phyloP scores from a whole-genome alignment of 2,113 vertebrate species.

The Lophochroa leadbeateri region DNA sequence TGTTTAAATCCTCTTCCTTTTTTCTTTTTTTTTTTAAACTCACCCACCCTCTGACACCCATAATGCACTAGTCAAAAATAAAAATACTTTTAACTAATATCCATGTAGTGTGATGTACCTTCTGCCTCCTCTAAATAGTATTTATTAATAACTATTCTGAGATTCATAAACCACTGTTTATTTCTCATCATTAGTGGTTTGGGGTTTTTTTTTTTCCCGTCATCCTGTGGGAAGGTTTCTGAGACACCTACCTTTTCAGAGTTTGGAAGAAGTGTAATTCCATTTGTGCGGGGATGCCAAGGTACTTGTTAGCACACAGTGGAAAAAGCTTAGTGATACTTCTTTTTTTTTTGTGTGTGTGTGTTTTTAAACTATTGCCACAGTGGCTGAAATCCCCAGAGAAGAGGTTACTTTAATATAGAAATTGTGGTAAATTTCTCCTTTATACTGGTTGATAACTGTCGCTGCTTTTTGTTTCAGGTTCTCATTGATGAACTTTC shows the following conservation, averaged over 20 bases:
- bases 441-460: not conserved
- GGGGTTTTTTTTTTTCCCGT: not conserved
- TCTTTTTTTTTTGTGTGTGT: not conserved
- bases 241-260: not conserved
- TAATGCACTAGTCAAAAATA: not conserved
- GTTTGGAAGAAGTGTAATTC: not conserved
- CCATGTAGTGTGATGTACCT: not conserved
- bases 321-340: not conserved
- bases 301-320: not conserved
- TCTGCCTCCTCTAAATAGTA: not conserved
- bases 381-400: not conserved
- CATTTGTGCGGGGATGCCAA: not conserved
- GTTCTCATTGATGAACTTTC: constrained; percentile 91
- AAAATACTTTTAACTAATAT: not conserved
- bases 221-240: not conserved
- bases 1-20: not conserved
- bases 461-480: constrained; percentile 66
- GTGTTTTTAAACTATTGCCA: not conserved
- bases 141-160: not conserved
- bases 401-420: not conserved
- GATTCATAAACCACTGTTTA: not conserved
- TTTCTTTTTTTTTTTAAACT: not conserved
- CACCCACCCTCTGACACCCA: not conserved
- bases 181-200: not conserved
- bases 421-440: not conserved